Evolutionary conservation across 2,888 invertebrate genomes (phyloP).

Genomic region (Heteropelma amictum): DNA sequence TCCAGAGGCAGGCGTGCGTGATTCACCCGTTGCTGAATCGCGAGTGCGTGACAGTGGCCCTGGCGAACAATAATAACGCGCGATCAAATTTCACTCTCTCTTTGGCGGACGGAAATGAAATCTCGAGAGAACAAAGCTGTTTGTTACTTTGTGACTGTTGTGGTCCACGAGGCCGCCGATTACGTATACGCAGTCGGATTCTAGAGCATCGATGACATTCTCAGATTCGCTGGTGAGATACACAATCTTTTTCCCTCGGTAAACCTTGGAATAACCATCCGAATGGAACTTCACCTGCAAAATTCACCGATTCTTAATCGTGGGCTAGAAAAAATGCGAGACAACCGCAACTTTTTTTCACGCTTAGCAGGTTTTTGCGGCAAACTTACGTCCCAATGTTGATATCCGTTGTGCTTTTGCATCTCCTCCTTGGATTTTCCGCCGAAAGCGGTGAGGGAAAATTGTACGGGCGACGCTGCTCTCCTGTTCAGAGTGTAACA

Average conservation of each 20-base stretch:
- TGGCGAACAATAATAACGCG: constrained; percentile 71
- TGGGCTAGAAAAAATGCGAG: background rate
- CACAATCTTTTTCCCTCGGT: constrained; percentile 88
- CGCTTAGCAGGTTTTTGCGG: background rate
- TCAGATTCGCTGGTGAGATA: constrained; percentile 97
- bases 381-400: constrained; percentile 92
- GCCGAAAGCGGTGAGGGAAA: constrained; percentile 89
- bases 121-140: no score
- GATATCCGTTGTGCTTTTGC: constrained; percentile 90
- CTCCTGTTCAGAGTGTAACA: constrained; percentile 95
- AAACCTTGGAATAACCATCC: constrained; percentile 84
- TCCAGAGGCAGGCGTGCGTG: constrained; percentile 94
- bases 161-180: constrained; percentile 99
- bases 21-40: constrained; percentile 86
- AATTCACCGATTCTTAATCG: background rate
- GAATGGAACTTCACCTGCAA: constrained; percentile 85
- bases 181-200: constrained; percentile 90
- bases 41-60: constrained; percentile 92
- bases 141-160: constrained; percentile 90
- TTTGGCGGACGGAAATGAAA: background rate
- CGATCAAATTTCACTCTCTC: background rate
- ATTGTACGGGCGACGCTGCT: constrained; percentile 87
- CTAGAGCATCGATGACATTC: constrained; percentile 87
- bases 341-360: no score
- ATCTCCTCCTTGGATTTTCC: constrained; percentile 87